Conservation (phyloP, 2,113 vertebrate genomes). For the Spermophilus dauricus region DNA sequence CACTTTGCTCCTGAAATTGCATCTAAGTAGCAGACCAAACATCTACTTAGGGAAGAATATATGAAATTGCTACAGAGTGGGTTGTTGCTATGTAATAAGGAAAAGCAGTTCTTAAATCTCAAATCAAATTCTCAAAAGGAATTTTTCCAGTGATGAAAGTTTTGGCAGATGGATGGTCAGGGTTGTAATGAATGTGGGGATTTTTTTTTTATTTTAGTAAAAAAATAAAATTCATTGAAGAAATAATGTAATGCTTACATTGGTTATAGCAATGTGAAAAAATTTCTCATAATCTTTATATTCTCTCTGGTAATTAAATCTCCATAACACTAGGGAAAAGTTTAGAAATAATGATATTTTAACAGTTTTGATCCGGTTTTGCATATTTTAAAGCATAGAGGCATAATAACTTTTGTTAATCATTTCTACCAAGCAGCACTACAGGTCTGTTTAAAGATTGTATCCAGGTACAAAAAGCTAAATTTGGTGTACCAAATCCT, state of each 20-base stretch:
- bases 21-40: slow-evolving; percentile 42
- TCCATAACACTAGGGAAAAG: slow-evolving; percentile 12
- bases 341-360: slow-evolving; percentile 40
- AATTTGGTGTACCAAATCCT: background rate
- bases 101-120: background rate
- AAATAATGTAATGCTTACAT: slow-evolving; percentile 29
- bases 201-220: background rate
- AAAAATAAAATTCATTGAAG: slow-evolving; percentile 33
- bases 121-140: slow-evolving; percentile 44
- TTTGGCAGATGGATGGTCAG: slow-evolving; percentile 27
- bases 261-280: background rate
- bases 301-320: slow-evolving; percentile 25
- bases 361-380: slow-evolving; percentile 2
- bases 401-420: background rate
- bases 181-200: background rate
- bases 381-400: background rate
- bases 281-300: slow-evolving; percentile 44
- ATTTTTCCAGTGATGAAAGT: slow-evolving; percentile 51
- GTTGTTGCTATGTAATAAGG: background rate
- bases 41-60: slow-evolving; percentile 6
- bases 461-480: background rate
- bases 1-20: slow-evolving; percentile 39
- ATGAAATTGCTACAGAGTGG: slow-evolving; percentile 11
- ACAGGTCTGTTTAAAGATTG: background rate
- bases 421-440: background rate